Base-by-base conservation (phyloP, 2,113 vertebrate species). In the Vimba vimba region DNA sequence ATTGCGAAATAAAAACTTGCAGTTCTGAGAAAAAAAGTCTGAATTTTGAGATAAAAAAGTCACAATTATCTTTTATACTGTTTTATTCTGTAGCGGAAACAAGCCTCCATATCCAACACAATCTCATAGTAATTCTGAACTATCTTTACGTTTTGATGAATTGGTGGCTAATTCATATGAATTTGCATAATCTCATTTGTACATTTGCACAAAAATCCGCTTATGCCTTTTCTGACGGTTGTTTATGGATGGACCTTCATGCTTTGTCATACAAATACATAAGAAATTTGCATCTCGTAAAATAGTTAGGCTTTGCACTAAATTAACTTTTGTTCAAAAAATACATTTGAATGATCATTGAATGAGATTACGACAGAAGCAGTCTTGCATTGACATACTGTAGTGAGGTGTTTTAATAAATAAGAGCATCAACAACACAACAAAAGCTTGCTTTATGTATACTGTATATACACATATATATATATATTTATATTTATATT, bases 381-480 rank as follows among this genome's bases (percentile, higher is more conserved):
- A 47, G 68, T 79, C 33, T 50, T 81, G 68, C 60, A 43, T 60
- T 87, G 71, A 85, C 79, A 79, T 87, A 89, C 82, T 85, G 82
- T 79, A 94, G 89, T 92, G 92, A 94, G 91, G 93, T 93, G 93
- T 95, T 96, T 95, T 95, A 96, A 96, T 96, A 96, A 96, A 96
- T 96, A 96, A 95, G 93, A 95, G 90, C 91, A 93, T 94, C 86
- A 89, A 85, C 83, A 92, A 90, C 89, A 92, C 91, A 94, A 93
- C 91, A 93, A 93, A 94, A 94, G 93, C 91, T 94, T 93, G 88
- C 90, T 91, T 92, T 92, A 93, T 91, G 82, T 90, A 92, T 93
- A 87, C 89, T 88, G 89, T 90, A 92, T 93, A 91, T 91, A 94
- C 88, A 94, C 87, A 60, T 60, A 93, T 91, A 93, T 82, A 89